phyloP scores from a whole-genome alignment of 2,113 vertebrate species.

The Macheiramphus alcinus region DNA sequence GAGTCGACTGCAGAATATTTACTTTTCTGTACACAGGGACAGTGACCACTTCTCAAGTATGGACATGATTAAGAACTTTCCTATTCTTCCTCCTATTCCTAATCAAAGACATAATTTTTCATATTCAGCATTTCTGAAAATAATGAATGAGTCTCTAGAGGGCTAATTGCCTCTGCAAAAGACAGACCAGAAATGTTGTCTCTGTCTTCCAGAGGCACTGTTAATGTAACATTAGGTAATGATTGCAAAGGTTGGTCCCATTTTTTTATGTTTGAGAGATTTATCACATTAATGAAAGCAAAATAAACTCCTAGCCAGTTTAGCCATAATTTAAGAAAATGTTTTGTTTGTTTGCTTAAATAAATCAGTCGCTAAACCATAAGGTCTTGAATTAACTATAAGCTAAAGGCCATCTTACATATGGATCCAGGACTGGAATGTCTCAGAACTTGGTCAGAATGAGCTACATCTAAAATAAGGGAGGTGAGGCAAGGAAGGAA shows the following conservation, averaged over 20 bases:
- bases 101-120: not conserved
- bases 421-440: not conserved
- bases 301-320: not conserved
- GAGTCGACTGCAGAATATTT: not conserved
- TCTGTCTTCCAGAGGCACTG: not conserved
- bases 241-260: not conserved
- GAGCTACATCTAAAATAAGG: not conserved
- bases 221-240: not conserved
- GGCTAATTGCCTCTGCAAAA: not conserved
- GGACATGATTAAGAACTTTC: not conserved
- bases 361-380: not conserved
- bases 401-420: not conserved
- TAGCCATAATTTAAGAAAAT: not conserved
- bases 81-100: not conserved
- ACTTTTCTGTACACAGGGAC: not conserved
- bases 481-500: not conserved
- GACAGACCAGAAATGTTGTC: not conserved
- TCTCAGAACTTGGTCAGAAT: not conserved
- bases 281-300: not conserved
- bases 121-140: not conserved
- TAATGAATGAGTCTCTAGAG: not conserved
- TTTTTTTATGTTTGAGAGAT: not conserved
- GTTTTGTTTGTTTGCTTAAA: not conserved
- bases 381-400: not conserved
- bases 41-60: not conserved